Conservation (phyloP, 2,888 invertebrate species). For the Meliscaeva auricollis region DNA sequence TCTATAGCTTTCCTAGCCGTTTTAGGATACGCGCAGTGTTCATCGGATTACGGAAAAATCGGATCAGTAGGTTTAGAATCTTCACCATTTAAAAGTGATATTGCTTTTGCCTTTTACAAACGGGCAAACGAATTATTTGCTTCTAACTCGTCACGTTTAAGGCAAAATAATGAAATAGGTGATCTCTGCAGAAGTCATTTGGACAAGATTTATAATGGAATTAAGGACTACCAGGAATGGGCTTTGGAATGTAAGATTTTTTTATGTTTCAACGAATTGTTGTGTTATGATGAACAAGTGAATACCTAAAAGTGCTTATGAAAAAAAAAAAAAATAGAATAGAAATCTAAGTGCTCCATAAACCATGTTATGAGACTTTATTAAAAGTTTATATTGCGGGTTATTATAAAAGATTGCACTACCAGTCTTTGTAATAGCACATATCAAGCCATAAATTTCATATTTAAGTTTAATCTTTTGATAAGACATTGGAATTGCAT, state of each 20-base stretch:
- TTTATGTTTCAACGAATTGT: not conserved
- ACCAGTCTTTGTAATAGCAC: no score
- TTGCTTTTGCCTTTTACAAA: conserved; percentile 80
- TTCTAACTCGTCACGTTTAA: conserved; percentile 12
- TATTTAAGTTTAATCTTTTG: not conserved
- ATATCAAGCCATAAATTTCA: not conserved
- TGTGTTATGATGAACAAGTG: not conserved
- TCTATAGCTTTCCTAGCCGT: conserved; percentile 70
- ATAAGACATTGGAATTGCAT: conserved; percentile 5
- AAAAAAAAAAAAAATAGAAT: not conserved
- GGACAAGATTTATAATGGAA: conserved; percentile 78
- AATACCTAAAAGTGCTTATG: not conserved
- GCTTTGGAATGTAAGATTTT: conserved; percentile 82
- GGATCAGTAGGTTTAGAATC: conserved; percentile 77
- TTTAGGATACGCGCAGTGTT: conserved; percentile 67
- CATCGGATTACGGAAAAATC: conserved; percentile 31
- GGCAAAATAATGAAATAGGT: conserved; percentile 58
- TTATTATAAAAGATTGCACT: not conserved
- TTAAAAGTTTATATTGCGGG: not conserved
- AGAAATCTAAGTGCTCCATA: not conserved
- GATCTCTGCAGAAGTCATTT: conserved; percentile 79
- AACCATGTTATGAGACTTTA: not conserved
- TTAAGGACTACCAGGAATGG: conserved; percentile 81
- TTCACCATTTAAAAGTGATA: conserved; percentile 78
- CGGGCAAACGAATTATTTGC: conserved; percentile 74